phyloP scores from a whole-genome alignment of 2,888 invertebrate genomes.

The Stenodera caucasica region DNA sequence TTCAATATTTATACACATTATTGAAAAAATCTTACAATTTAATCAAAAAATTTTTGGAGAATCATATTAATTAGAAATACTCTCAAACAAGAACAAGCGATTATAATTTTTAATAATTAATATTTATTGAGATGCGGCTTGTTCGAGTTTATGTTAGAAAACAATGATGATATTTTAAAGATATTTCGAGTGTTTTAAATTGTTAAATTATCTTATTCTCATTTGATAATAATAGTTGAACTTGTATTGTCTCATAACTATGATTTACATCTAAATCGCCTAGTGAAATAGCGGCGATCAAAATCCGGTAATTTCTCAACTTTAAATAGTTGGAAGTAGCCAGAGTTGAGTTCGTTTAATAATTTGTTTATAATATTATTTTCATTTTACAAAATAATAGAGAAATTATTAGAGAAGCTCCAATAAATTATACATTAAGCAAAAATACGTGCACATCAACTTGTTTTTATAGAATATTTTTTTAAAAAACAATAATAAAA shows the following conservation, averaged over 20 bases:
- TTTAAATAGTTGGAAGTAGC: too few species aligned
- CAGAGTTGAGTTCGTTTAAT: slow-evolving; percentile 26
- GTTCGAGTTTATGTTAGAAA: slow-evolving; percentile 18
- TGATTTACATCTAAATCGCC: slow-evolving; percentile 36
- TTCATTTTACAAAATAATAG: neutral
- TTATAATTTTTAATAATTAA: slow-evolving; percentile 16
- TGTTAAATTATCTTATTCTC: too few species aligned
- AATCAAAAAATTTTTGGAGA: slow-evolving; percentile 21
- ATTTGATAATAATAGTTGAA: slow-evolving; percentile 28
- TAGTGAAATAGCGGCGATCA: too few species aligned
- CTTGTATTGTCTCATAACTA: slow-evolving; percentile 44
- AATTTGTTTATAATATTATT: slow-evolving; percentile 16
- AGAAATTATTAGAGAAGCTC: slow-evolving; percentile 5
- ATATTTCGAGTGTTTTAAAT: too few species aligned
- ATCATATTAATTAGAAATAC: slow-evolving; percentile 14
- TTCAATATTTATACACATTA: slow-evolving; percentile 27
- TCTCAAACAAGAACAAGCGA: slow-evolving; percentile 22
- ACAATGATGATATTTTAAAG: slow-evolving; percentile 23
- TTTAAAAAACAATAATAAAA: neutral
- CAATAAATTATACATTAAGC: neutral
- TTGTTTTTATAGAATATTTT: neutral
- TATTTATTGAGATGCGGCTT: slow-evolving; percentile 14
- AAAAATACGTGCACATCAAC: neutral
- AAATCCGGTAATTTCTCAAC: too few species aligned
- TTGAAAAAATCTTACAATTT: slow-evolving; percentile 24